Evolutionary conservation across 2,888 invertebrate genomes (phyloP), one percentile per base, ranked within the genome.

Genomic region (Oligia latruncula): DNA sequence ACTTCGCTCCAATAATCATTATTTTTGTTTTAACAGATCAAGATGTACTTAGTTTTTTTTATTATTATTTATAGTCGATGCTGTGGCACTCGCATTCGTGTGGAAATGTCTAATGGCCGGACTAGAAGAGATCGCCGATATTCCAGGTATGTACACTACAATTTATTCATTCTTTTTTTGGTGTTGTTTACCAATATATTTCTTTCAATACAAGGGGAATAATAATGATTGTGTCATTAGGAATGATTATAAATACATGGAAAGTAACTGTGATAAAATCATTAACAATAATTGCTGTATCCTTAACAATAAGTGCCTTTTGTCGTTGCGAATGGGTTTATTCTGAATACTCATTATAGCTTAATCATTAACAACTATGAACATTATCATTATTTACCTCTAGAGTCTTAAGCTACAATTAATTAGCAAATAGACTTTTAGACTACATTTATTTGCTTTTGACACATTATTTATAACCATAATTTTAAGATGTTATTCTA

Each of bases 41-140:
- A 68, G 60, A 8, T 55, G 1, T 58, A 20, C 15, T 52, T 60
- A 72, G 0, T 20, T 4, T 40, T 60, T 70, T 80, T 78, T 6
- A 9, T 64, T 9, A 17, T 79, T 84, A 35, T 83, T 90, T 92
- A 29, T 92, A 99, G 98, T 82, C 98, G 98, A 74, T 98, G 98
- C 95, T 99, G 99, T 95, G 99, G 99, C 17, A 98, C 98, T 52
- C 97, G 99, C 91, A 98, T 99, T 75, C 98, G 99, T 83, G 99
- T 99, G 29, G 99, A 99, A 96, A 99, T 99, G 99, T 99, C 99
- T 0, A 98, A 98, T 85, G 99, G 99, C 0, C 97, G 98, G 89
- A 98, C 98, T 74, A 97, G 98, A 74, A 97, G 97, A 89, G 98
- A 98, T 78, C 98, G 98, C 80, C 97, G 97, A 85, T 95, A 95